Base-by-base conservation (phyloP, 2,113 vertebrate genomes). In the Coturnix japonica region DNA sequence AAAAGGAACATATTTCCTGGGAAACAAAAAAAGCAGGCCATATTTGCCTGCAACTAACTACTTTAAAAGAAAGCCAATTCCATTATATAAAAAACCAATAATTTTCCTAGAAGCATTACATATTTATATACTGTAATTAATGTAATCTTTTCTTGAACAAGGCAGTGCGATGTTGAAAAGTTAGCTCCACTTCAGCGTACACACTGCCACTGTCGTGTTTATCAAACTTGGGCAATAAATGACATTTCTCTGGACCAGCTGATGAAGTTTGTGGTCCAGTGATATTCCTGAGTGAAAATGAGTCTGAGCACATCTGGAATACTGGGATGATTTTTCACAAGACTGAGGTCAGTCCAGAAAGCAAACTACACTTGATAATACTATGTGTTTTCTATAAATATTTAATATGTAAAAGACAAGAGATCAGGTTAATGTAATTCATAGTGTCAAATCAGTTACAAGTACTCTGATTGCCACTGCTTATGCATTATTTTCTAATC, bases 1-100 rank as follows among this genome's bases (percentile, higher is more conserved):
- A 96, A 97, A 97, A 95, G 87, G 67, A 83, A 79, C 20, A 25
- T 65, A 44, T 95, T 96, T 85, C 76, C 91, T 70, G 49, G 85
- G 84, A 93, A 91, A 46, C 51, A 39, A 92, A 80, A 91, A 88
- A 91, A 88, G 33, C 6, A 91, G 74, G 18, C 57, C 37, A 7
- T 31, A 69, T 59, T 74, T 72, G 9, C 39, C 31, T 57, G 14
- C 8, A 20, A 41, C 59, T 74, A n/a, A 81, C 54, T 83, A 54
- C 76, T 90, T 93, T 41, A 67, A 76, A 41, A 61, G 33, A 87
- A 30, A 81, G 31, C 18, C 35, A 85, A 89, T 75, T 57, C 4
- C n/a, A 9, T 25, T 78, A n/a, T 80, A 90, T 82, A 22, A 26
- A 61, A 41, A 17, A 33, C 19, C 9, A 18, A 21, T 23, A 9